These are phyloP conservation scores for Laterallus jamaicensis DNA, from an alignment of 2,113 vertebrate genomes.

Conservation along the genomic window DNA sequence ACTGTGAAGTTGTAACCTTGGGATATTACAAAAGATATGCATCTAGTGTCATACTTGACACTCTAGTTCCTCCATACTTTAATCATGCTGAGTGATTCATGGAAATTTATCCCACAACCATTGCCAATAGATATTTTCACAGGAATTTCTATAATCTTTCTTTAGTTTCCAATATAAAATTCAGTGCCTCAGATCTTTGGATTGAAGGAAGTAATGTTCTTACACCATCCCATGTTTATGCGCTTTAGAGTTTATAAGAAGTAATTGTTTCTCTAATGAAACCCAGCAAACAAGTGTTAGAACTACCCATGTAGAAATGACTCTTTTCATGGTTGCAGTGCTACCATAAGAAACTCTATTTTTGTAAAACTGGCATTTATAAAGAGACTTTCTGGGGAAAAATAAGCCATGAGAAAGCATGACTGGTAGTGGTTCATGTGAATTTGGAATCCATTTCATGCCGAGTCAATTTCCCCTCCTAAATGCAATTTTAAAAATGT, in stretches of 20 bases:
- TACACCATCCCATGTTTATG: accelerated
- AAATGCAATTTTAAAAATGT: neutral
- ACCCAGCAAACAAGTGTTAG: neutral
- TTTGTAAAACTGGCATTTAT: neutral
- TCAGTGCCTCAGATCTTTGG: neutral
- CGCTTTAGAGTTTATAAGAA: neutral
- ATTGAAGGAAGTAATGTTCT: neutral
- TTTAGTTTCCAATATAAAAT: neutral
- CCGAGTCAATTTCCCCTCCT: accelerated
- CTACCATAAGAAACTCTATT: neutral
- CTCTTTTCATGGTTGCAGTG: neutral
- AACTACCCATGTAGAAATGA: neutral
- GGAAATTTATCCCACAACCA: neutral
- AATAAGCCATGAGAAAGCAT: neutral
- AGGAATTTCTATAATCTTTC: neutral
- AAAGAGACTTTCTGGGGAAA: neutral
- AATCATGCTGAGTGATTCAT: neutral
- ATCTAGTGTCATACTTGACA: neutral
- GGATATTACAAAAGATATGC: neutral
- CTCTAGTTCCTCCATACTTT: neutral
- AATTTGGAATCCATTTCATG: neutral
- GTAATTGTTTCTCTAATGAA: neutral
- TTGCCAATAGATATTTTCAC: neutral
- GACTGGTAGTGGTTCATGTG: neutral
- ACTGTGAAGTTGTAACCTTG: neutral